Conservation (phyloP, 2,888 invertebrate species). For the Pinctada fucata region DNA sequence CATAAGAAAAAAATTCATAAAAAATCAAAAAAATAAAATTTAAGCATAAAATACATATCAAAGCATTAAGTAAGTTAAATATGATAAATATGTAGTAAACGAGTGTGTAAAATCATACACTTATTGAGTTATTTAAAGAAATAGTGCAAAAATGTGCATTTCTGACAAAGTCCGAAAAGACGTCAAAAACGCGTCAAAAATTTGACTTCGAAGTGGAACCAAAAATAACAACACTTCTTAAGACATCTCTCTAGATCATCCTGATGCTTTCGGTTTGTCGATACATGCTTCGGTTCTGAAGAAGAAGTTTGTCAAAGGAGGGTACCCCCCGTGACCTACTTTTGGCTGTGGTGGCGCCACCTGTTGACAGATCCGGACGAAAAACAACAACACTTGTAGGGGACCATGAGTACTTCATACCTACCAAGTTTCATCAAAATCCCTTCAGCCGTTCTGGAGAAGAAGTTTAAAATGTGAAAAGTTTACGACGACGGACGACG, state of each 20-base stretch:
- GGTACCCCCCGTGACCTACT: background rate
- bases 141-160: too few relatives aligned
- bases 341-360: conserved; percentile 1
- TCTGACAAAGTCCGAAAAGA: background rate
- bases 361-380: background rate
- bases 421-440: background rate
- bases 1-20: background rate
- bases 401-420: background rate
- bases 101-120: too few relatives aligned
- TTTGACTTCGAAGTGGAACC: background rate
- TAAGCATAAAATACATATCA: too few relatives aligned
- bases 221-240: background rate
- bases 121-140: too few relatives aligned
- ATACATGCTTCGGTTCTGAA: background rate
- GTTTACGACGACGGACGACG: too few relatives aligned
- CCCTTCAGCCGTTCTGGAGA: background rate
- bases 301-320: conserved; percentile 2
- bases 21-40: background rate
- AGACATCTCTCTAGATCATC: background rate
- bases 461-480: background rate
- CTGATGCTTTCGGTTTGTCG: background rate
- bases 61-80: too few relatives aligned
- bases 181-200: background rate
- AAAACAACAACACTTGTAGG: conserved; percentile 2
- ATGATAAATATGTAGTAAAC: too few relatives aligned